Percentiles rank a stretch among this genome's conserved stretches.
Evolutionary conservation across 2,888 invertebrate genomes (phyloP).

Genomic region (Limnephilus marmoratus): DNA sequence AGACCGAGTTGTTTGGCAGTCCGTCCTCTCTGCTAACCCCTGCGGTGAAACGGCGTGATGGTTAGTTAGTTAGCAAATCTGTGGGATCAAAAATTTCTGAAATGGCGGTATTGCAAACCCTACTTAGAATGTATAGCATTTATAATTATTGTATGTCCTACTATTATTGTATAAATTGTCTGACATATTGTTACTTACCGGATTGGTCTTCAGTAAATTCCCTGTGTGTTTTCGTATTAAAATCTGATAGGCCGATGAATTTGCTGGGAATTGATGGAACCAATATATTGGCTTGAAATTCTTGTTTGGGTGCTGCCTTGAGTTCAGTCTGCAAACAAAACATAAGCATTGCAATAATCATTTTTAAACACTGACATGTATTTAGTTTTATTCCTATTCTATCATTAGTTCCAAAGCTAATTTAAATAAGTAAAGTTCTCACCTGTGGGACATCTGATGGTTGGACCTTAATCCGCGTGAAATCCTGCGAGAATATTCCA

Average conservation of each 20-base stretch:
- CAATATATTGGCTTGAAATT: neutral
- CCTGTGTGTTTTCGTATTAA: neutral
- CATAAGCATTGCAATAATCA: neutral
- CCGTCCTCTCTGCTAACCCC: too few species aligned
- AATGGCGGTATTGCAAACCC: too few species aligned
- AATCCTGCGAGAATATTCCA: neutral
- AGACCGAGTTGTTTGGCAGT: too few species aligned
- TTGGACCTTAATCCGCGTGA: neutral
- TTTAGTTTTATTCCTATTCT: neutral
- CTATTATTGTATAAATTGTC: too few species aligned
- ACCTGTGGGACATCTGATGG: neutral
- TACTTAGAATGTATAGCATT: too few species aligned
- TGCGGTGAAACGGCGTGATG: too few species aligned
- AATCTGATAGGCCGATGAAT: neutral
- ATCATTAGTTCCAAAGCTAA: neutral
- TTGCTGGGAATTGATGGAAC: neutral
- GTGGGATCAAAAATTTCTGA: too few species aligned
- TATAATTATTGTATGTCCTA: too few species aligned
- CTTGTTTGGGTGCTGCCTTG: neutral
- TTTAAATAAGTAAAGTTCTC: neutral
- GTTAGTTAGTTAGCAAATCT: too few species aligned
- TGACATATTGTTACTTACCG: neutral
- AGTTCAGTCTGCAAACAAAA: neutral
- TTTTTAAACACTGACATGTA: too few species aligned
- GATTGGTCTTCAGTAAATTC: neutral